Conservation (phyloP, 2,113 vertebrate genomes). For the Solenodon paradoxus region DNA sequence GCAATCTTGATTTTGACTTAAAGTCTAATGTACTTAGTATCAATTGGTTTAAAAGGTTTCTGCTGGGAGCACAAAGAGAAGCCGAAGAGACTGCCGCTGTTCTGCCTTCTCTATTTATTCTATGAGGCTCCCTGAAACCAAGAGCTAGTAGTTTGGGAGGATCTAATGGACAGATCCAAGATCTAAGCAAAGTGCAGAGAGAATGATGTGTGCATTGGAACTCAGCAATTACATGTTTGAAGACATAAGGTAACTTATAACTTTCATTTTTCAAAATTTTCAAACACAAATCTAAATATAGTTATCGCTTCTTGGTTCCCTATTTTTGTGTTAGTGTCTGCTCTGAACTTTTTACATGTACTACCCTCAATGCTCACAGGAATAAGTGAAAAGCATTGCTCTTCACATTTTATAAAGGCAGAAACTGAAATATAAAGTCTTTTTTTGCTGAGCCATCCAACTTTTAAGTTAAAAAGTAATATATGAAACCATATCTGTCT, state of each 20-base stretch:
- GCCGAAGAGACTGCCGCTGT: slow-evolving; percentile 62
- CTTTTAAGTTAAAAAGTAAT: not conserved
- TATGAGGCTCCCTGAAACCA: slow-evolving; percentile 50
- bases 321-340: not conserved
- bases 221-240: slow-evolving; percentile 13
- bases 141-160: slow-evolving; percentile 49
- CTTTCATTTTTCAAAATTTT: not conserved
- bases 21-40: slow-evolving; percentile 65
- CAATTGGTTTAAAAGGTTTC: slow-evolving; percentile 66
- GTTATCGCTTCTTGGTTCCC: not conserved
- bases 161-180: slow-evolving; percentile 22
- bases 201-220: not conserved
- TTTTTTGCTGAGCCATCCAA: not conserved
- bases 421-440: not conserved
- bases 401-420: not conserved
- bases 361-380: not conserved
- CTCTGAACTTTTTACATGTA: not conserved
- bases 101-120: slow-evolving; percentile 64
- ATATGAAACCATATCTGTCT: not conserved
- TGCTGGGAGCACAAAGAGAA: slow-evolving; percentile 69
- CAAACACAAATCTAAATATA: not conserved
- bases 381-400: not conserved
- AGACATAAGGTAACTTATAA: not conserved
- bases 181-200: not conserved
- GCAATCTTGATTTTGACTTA: slow-evolving; percentile 53